Percentiles rank a stretch among this genome's conserved stretches.
phyloP scores from a whole-genome alignment of 2,797 vertebrate species.

The Chrosomus eos region DNA sequence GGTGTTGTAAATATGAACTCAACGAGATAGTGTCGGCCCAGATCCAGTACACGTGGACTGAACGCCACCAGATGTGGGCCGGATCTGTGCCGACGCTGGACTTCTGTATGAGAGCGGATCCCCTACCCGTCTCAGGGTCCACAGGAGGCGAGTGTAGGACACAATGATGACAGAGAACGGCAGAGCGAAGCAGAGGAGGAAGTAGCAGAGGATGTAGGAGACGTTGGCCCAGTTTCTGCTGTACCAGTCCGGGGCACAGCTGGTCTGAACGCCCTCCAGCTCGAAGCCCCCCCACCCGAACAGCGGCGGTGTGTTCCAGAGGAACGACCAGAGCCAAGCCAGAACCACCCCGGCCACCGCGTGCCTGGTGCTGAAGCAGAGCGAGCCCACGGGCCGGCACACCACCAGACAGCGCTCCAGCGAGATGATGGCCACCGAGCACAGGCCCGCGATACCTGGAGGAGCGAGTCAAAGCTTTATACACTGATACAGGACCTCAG shows the following conservation, averaged over 20 bases:
- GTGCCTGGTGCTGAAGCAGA: conserved; percentile 74
- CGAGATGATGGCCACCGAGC: conserved; percentile 78
- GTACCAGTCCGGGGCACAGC: conserved; percentile 80
- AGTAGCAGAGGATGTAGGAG: conserved; percentile 79
- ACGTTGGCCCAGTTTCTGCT: conserved; percentile 73
- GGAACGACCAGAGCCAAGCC: conserved; percentile 82
- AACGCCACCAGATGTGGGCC: no score
- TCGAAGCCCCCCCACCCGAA: conserved; percentile 79
- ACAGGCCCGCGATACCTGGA: conserved; percentile 78
- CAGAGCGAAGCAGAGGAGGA: conserved; percentile 77
- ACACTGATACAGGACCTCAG: no score
- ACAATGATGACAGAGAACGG: conserved; percentile 75
- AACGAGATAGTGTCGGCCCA: no score
- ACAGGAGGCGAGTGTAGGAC: conserved; percentile 75
- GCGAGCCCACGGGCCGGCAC: conserved; percentile 74
- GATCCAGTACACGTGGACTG: no score
- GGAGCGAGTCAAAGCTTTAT: no score
- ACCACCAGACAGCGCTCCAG: conserved; percentile 80
- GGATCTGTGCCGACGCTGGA: no score
- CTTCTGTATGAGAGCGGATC: no score
- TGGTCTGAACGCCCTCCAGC: conserved; percentile 76
- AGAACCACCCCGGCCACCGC: conserved; percentile 74
- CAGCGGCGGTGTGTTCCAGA: conserved; percentile 82
- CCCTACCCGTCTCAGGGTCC: conserved; percentile 76
- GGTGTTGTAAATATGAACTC: no score